Evolutionary conservation across 2,888 invertebrate genomes (phyloP), one percentile per base, ranked within the genome.

Genomic region (Labia minor): DNA sequence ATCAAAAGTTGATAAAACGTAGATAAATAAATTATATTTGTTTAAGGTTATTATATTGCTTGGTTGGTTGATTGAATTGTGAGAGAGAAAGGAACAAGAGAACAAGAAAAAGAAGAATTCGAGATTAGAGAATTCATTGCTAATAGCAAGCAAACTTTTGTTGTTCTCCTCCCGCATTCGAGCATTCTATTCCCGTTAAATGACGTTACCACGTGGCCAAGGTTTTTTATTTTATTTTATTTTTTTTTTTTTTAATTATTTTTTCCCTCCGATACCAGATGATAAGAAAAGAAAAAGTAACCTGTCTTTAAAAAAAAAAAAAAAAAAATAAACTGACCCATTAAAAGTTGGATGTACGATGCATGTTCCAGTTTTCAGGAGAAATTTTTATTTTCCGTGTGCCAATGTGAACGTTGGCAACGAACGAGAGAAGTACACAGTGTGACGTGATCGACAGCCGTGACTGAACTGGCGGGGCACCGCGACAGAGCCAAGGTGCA

Each of bases 201-300:
- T 49, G 49, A 49, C 49, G 49, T 49, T 49, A 49, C 49, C 49
- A 49, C 49, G 49, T 49, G 49, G 4, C 49, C 49, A 49, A 49
- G 49, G 49, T 49, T 49, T 16, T 16, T 49, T 49, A 11, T 49
- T 2, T 16, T 49, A 49, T 49, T 11, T 8, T 33, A 6, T 8
- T 33, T 6, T 33, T 11, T 33, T 8, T 33, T 33, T 33, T 8
- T 33, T n/a, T n/a, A n/a, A n/a, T 33, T 33, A 33, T 33, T 33
- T 33, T 8, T 33, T 33, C 33, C 6, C 49, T 4, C 8, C 3
- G 8, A 26, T 26, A 26, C 4, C 26, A 26, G 8, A 26, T 8
- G 49, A 49, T 49, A 49, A 49, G 49, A 49, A 26, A 3, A 8
- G 26, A 26, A 26, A 3, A 3, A 26, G 8, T 26, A 6, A 3